Base-by-base conservation (phyloP, 2,888 invertebrate species). In the Drosophila mercatorum region DNA sequence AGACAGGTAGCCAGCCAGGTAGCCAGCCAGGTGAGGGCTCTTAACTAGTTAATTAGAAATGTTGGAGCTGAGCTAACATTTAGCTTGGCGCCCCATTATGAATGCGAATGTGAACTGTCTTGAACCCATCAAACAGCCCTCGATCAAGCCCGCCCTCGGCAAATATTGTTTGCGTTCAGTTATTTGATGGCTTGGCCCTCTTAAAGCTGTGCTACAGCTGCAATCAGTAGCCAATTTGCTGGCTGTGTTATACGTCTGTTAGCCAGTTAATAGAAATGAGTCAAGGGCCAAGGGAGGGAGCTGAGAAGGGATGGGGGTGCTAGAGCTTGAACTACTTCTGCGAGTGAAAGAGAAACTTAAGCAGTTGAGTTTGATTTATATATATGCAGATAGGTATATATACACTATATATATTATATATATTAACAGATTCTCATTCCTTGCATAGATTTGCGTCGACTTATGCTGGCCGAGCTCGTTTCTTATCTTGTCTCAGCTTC, bases 31-130 rank as follows among this genome's bases (percentile, higher is more conserved):
- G 38, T 40, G 53, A 26, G 47, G 22, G 22, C 56, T 66, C 57
- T 60, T 52, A 62, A 44, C 58, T 53, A 52, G 66, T 70, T 77
- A 77, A 77, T 77, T 77, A 77, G 74, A 74, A 67, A 74, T 70
- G 70, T 64, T 55, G 53, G 1, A 36, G 47, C 72, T 38, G 51
- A 46, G 49, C 55, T n/a, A 49, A 53, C 49, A 56, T 56, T 72
- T 49, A 34, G 31, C n/a, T 31, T 49, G 51, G 68, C 58, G 44
- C 38, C 46, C 44, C 71, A 56, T 57, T 58, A 67, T 63, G 62
- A 53, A 60, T 70, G 34, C 41, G 72, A 38, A 52, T 72, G 68
- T 59, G 55, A 46, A 68, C 72, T 47, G 31, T 10, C 8, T 62
- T 56, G 72, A 75, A 28, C n/a, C 49, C n/a, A 46, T 41, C 4